Evolutionary conservation across 2,797 vertebrate species (phyloP), one percentile per base, ranked within the genome.

Genomic region (Cryptoprocta ferox): DNA sequence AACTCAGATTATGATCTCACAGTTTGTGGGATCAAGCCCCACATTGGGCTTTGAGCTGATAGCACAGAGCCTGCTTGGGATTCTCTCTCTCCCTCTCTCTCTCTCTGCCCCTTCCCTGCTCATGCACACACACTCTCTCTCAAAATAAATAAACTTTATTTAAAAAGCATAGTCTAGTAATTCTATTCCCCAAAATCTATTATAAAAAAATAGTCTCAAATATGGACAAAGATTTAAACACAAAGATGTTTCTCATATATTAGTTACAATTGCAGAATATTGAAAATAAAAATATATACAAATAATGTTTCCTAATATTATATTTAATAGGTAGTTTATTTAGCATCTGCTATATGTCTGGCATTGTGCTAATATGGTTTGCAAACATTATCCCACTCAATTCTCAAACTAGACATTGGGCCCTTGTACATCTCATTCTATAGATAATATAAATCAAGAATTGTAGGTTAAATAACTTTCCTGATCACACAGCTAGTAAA

Each of bases 211-310:
- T 32, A 92, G 61, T 94, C 71, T 73, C 63, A 96, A 59, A 61
- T 76, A 78, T 70, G 16, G 35, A 63, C 63, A 89, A 76, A 37
- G 35, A 85, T 82, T 92, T 82, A 96, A 85, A 48, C 68, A 81
- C 28, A 81, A 84, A 83, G 53, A 53, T 84, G 35, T 66, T 65
- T 56, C 53, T 26, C 63, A 50, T 5, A 42, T 75, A 59, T 86
- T 94, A 21, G 32, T 87, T 85, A 78, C 0, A 56, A 80, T 2
- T 45, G 10, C 12, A 92, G 75, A 76, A 88, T 37, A 91, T 0
- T 68, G 53, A 96, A 95, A 95, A 80, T 45, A 84, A 82, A 91
- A 88, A 63, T 65, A 84, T 53, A 16, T 65, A 68, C 73, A 21
- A 66, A 26, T 14, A 53, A 53, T 68, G 30, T 79, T 73, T 84